Conservation (phyloP, 2,888 invertebrate species). For the Papilio protenor region DNA sequence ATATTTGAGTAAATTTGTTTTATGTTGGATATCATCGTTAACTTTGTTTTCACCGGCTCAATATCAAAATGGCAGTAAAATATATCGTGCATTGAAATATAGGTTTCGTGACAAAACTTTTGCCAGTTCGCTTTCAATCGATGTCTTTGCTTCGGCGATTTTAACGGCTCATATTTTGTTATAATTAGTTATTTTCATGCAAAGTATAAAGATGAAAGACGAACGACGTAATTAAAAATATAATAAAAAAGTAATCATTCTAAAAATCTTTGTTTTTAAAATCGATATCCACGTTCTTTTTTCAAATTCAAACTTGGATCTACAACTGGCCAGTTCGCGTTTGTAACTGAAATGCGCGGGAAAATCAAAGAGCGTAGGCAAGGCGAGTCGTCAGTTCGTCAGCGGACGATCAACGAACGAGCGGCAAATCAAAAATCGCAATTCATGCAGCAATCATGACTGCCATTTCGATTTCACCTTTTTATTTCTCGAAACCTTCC, state of each 20-base stretch:
- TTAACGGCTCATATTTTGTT: constrained; percentile 60
- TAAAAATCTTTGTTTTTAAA: neutral
- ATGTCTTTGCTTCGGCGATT: constrained; percentile 68
- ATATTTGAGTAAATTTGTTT: constrained; percentile 44
- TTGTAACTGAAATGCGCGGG: constrained; percentile 30
- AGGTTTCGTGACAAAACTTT: constrained; percentile 76
- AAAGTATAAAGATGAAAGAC: constrained; percentile 44
- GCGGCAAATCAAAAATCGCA: constrained; percentile 38
- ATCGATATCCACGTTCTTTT: neutral
- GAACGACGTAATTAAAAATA: neutral
- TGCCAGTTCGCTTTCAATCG: constrained; percentile 72
- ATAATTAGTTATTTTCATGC: constrained; percentile 75
- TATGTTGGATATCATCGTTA: neutral
- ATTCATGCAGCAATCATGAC: constrained; percentile 40
- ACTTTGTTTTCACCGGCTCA: constrained; percentile 51
- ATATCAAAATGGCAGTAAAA: constrained; percentile 72
- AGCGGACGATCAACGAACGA: constrained; percentile 32
- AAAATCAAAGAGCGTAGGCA: constrained; percentile 18
- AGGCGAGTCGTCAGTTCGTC: constrained; percentile 34
- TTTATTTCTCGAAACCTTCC: constrained; percentile 62
- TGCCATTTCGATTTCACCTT: constrained; percentile 59
- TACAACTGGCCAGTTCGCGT: neutral
- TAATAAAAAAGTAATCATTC: neutral
- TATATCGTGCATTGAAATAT: constrained; percentile 77
- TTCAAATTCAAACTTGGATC: neutral